Percentiles rank a stretch among this genome's conserved stretches.
Conservation (phyloP, 2,113 vertebrate species). For the Catharus bicknelli region DNA sequence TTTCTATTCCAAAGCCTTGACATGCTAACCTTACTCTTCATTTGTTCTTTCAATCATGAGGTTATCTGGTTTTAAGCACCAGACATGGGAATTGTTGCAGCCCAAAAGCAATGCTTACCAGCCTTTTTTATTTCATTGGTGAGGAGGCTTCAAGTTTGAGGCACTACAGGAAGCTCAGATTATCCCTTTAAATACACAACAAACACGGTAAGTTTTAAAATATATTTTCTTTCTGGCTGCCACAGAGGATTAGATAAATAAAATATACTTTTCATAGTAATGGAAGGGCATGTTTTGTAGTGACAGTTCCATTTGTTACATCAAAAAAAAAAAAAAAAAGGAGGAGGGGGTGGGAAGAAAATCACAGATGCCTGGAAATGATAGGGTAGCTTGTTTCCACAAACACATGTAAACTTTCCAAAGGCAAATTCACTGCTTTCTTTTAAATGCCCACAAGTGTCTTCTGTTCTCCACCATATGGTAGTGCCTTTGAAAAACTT, state of each 20-base stretch:
- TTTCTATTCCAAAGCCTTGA: background rate
- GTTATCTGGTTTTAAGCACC: background rate
- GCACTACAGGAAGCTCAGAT: background rate
- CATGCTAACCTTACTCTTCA: background rate
- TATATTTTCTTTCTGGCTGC: background rate
- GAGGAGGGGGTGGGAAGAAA: background rate
- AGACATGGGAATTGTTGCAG: background rate
- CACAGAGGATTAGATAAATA: conserved; percentile 7
- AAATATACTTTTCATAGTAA: background rate
- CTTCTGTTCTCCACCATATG: background rate
- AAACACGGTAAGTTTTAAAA: background rate
- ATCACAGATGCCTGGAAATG: conserved; percentile 8
- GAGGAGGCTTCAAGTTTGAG: background rate
- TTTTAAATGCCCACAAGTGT: background rate
- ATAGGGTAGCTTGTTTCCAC: background rate
- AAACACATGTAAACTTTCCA: background rate
- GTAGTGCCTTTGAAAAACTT: background rate
- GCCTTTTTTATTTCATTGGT: background rate
- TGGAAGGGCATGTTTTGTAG: conserved; percentile 7
- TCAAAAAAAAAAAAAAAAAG: background rate
- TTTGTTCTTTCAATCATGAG: background rate
- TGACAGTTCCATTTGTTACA: background rate
- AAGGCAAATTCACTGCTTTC: background rate
- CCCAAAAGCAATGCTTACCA: background rate
- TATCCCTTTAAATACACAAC: background rate